Base-by-base conservation (phyloP, 1,140 invertebrate species). In the Coptotermes formosanus region DNA sequence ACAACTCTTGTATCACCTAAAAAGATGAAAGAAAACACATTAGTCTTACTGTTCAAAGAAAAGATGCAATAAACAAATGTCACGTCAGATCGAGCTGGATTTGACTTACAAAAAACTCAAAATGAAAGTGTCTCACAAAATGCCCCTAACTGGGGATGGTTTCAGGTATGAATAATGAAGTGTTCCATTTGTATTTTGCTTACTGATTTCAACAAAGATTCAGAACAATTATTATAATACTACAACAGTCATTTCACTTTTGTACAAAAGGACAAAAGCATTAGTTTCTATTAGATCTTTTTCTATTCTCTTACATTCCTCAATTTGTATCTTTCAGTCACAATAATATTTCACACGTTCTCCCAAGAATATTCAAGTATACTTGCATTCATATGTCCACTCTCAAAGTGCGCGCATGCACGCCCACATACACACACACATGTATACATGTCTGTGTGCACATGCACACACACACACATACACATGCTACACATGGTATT, bases 311-410 rank as follows among this genome's bases (percentile, higher is more conserved):
- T 75, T n/a, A 75, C 14, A 75, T 75, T 75, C n/a, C 64, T 75
- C 64, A 75, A 75, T 30, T 75, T 75, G n/a, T 75, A 75, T 75
- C 64, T 75, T 75, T 75, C n/a, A 75, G n/a, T 75, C 64, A 75
- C 64, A 30, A 75, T 75, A 64, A 64, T 23, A 75, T 75, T 30
- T 75, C 11, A 25, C 64, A 75, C 64, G 7, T 75, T 75, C 64
- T 75, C 64, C n/a, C 64, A n/a, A 75, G 64, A 30, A 75, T 75
- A 75, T 30, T 75, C 64, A 75, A 30, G 6, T 25, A 75, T 75
- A 75, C 64, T 75, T 30, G 9, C 64, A 75, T 7, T 75, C n/a
- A 7, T 14, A 75, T 30, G 6, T 75, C 64, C 25, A 75, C n/a
- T 30, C 9, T 55, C 64, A 75, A 30, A 75, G 38, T n/a, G n/a